Conservation (phyloP, 2,888 invertebrate genomes). For the Argyra leucocephala region DNA sequence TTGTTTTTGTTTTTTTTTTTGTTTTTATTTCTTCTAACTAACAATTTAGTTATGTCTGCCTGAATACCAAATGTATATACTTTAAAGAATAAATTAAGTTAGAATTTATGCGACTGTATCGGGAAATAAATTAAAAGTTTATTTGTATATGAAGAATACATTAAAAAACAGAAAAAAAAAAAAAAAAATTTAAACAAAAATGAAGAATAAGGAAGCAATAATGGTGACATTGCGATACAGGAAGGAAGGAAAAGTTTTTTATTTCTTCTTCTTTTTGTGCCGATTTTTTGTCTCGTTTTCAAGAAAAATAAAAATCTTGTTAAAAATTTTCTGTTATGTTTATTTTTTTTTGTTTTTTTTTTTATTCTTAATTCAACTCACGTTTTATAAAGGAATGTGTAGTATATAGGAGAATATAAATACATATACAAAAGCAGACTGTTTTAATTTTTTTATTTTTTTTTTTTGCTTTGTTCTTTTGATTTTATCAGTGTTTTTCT, state of each 20-base stretch:
- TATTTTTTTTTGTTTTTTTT: background rate
- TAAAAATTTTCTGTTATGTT: background rate
- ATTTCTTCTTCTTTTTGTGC: background rate
- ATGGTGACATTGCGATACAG: conserved; percentile 4
- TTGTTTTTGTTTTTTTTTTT: background rate
- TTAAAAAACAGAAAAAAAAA: background rate
- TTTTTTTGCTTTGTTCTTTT: background rate
- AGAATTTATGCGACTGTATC: conserved; percentile 3
- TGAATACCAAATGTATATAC: background rate
- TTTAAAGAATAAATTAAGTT: background rate
- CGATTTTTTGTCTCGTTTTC: background rate
- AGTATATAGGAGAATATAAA: background rate
- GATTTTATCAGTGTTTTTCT: background rate
- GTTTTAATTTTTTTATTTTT: background rate
- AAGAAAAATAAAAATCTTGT: background rate
- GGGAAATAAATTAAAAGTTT: background rate
- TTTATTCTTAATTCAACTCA: background rate
- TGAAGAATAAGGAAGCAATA: background rate
- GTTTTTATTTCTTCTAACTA: background rate
- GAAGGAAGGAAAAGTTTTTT: background rate
- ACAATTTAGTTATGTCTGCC: background rate
- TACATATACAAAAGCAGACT: background rate
- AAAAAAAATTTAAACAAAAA: background rate
- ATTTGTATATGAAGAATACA: conserved; percentile 4
- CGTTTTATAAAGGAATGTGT: background rate